A percentile compares a stretch with the other conserved stretches of the same genome.
phyloP scores from a whole-genome alignment of 2,797 vertebrate species.

The Champsocephalus gunnari region DNA sequence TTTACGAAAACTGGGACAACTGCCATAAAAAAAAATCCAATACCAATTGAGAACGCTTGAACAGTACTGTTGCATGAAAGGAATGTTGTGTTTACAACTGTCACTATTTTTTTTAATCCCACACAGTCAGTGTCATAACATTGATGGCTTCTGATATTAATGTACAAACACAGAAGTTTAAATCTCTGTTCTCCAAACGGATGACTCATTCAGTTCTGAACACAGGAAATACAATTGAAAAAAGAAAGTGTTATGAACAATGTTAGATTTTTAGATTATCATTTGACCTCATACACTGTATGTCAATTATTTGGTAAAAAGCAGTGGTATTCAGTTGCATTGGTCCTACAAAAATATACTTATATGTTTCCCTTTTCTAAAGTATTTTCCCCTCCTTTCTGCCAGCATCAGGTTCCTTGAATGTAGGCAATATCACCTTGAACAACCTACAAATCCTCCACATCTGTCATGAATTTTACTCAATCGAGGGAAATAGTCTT shows the following conservation, averaged over 20 bases:
- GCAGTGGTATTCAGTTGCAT: constrained; percentile 71
- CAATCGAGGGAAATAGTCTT: constrained; percentile 23
- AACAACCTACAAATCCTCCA: constrained; percentile 43
- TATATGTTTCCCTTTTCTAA: constrained; percentile 47
- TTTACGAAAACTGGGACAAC: constrained; percentile 82
- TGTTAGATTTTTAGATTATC: constrained; percentile 34
- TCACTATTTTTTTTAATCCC: constrained; percentile 48
- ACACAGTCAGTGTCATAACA: constrained; percentile 56
- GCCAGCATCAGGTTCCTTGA: constrained; percentile 23
- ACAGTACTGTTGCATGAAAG: constrained; percentile 61
- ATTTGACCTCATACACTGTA: constrained; percentile 57
- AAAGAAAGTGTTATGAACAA: constrained; percentile 9
- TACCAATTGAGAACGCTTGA: constrained; percentile 55
- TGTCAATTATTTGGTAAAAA: constrained; percentile 82
- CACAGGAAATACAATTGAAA: constrained; percentile 32
- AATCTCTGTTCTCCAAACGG: constrained; percentile 34
- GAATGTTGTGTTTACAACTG: constrained; percentile 70
- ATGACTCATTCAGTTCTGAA: constrained; percentile 35
- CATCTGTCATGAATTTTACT: constrained; percentile 32
- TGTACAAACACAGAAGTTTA: constrained; percentile 58
- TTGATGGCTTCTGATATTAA: constrained; percentile 60
- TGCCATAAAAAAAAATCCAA: constrained; percentile 40
- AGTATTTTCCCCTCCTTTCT: constrained; percentile 23
- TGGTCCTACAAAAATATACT: constrained; percentile 82
- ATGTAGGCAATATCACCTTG: constrained; percentile 33